Evolutionary conservation across 2,113 vertebrate genomes (phyloP).

Genomic region (Podilymbus podiceps): DNA sequence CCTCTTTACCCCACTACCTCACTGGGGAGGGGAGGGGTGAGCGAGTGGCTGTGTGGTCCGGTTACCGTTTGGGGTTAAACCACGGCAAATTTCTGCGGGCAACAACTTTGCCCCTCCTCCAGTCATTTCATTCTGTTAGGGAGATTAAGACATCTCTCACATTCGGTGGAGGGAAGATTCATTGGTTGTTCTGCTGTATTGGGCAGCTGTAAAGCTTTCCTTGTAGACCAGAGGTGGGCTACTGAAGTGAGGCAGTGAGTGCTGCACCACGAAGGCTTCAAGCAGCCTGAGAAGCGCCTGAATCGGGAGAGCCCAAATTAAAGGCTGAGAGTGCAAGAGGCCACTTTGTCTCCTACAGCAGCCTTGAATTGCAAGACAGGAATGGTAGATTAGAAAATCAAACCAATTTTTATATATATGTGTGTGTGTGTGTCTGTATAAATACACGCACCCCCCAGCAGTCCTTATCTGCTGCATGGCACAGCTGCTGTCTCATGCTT

Average conservation of each 20-base stretch:
- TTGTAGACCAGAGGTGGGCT: background rate
- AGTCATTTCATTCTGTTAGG: background rate
- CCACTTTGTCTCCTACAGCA: background rate
- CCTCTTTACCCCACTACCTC: no score
- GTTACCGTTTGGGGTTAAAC: no score
- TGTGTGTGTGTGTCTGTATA: no score
- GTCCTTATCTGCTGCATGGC: background rate
- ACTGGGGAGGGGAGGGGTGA: no score
- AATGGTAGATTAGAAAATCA: background rate
- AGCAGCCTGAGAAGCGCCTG: background rate
- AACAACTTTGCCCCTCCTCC: background rate
- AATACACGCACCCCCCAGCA: background rate
- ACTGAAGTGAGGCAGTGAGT: background rate
- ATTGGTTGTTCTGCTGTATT: background rate
- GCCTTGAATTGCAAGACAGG: background rate
- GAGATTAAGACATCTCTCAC: background rate
- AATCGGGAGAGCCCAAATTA: background rate
- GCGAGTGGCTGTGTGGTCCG: no score
- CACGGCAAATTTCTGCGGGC: background rate
- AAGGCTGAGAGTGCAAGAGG: background rate
- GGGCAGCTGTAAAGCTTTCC: background rate
- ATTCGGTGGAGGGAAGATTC: no score
- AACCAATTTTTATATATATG: background rate
- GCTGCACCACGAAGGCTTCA: background rate
- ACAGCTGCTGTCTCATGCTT: background rate